phyloP scores from a whole-genome alignment of 2,888 invertebrate species.

The Dryobota labecula region DNA sequence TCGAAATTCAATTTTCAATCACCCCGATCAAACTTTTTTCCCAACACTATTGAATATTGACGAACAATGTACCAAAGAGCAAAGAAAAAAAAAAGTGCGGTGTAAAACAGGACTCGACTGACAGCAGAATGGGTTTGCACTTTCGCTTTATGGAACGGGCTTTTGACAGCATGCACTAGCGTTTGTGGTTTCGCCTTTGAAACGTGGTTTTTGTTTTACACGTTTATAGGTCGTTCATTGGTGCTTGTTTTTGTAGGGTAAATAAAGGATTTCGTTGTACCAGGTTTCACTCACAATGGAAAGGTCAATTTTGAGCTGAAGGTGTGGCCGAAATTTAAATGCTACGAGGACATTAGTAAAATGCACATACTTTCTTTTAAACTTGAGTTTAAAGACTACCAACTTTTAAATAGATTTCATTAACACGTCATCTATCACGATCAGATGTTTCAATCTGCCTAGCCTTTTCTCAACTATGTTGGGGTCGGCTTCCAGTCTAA shows the following conservation, averaged over 20 bases:
- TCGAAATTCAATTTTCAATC: constrained; percentile 32
- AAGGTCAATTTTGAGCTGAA: background rate
- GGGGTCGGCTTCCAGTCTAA: too few species aligned
- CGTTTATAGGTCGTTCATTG: constrained; percentile 22
- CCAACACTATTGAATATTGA: constrained; percentile 24
- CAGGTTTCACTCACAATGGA: background rate
- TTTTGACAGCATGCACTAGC: constrained; percentile 55
- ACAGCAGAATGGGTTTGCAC: constrained; percentile 60
- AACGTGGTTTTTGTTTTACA: constrained; percentile 49
- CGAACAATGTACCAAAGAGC: constrained; percentile 36
- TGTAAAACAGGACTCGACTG: constrained; percentile 53
- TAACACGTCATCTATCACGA: constrained; percentile 3
- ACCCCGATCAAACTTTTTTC: constrained; percentile 25
- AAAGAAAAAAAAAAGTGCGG: constrained; percentile 23
- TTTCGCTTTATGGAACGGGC: constrained; percentile 54
- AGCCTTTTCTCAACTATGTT: too few species aligned
- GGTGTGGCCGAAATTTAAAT: background rate
- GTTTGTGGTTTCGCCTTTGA: constrained; percentile 39
- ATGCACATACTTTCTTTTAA: background rate
- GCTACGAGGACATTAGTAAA: background rate
- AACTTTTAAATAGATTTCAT: background rate
- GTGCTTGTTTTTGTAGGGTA: background rate
- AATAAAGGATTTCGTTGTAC: background rate
- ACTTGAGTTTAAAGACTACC: background rate
- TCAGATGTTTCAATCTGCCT: too few species aligned